Percentiles rank a stretch among this genome's conserved stretches.
phyloP scores from a whole-genome alignment of 2,888 invertebrate species.

The Resseliella maxima region DNA sequence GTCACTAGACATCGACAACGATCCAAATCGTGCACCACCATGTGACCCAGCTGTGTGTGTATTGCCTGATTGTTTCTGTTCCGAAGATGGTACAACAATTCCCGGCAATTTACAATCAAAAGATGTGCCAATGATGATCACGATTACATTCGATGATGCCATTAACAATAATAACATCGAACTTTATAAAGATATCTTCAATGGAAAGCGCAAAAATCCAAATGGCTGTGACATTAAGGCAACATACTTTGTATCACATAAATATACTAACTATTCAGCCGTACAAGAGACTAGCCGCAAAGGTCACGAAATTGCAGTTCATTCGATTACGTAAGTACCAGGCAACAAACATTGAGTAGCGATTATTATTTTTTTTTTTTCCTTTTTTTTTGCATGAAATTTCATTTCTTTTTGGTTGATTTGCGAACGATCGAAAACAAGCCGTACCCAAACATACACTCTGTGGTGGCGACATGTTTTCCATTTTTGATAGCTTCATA shows the following conservation, averaged over 20 bases:
- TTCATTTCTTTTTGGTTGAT: slow-evolving; percentile 9
- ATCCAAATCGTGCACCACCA: slow-evolving; percentile 91
- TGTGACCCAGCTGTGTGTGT: slow-evolving; percentile 88
- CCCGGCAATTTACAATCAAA: slow-evolving; percentile 85
- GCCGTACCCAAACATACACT: background rate
- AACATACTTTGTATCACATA: slow-evolving; percentile 92
- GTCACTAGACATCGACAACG: slow-evolving; percentile 87
- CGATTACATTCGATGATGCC: slow-evolving; percentile 93
- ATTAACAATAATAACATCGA: slow-evolving; percentile 96
- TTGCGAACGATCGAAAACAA: background rate
- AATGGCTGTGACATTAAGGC: slow-evolving; percentile 94
- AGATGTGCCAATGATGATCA: slow-evolving; percentile 94
- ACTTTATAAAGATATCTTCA: slow-evolving; percentile 92
- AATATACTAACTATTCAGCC: slow-evolving; percentile 93
- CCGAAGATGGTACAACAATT: slow-evolving; percentile 88
- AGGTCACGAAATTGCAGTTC: slow-evolving; percentile 93
- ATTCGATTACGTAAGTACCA: slow-evolving; percentile 87
- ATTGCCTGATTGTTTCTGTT: slow-evolving; percentile 93
- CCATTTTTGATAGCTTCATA: slow-evolving; percentile 45
- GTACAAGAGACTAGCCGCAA: slow-evolving; percentile 90
- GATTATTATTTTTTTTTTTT: background rate
- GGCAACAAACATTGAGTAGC: background rate
- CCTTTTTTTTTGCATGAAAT: background rate
- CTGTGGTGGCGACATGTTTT: background rate
- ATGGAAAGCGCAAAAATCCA: slow-evolving; percentile 88